Percentiles rank a stretch among this genome's conserved stretches.
phyloP scores from a whole-genome alignment of 2,113 vertebrate species.

The Setophaga petechia region DNA sequence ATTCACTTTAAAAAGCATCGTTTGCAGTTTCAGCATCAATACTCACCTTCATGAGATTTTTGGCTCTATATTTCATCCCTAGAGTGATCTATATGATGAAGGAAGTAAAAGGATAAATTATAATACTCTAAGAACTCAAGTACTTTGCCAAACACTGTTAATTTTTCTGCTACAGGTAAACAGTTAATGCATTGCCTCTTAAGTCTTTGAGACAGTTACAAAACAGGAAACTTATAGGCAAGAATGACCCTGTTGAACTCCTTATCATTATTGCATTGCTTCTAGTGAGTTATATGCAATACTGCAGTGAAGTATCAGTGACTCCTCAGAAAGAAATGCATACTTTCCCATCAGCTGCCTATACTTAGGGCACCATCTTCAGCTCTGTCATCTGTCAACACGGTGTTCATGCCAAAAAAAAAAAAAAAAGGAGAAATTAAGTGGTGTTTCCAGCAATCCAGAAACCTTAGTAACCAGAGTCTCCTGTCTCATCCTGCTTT shows the following conservation, averaged over 20 bases:
- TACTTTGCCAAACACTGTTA: neutral
- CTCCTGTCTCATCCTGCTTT: neutral
- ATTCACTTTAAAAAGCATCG: neutral
- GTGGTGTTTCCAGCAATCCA: neutral
- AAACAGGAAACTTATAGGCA: neutral
- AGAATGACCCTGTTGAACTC: neutral
- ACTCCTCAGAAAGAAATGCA: neutral
- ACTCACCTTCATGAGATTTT: neutral
- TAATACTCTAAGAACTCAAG: neutral
- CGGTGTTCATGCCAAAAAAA: neutral
- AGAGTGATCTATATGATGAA: neutral
- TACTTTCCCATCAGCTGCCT: neutral
- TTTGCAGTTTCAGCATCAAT: neutral
- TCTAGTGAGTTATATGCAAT: neutral
- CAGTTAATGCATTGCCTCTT: neutral
- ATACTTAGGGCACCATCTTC: neutral
- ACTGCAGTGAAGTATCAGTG: neutral
- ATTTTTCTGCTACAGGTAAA: neutral
- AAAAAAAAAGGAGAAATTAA: neutral
- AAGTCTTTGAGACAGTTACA: neutral
- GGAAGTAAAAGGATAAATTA: neutral
- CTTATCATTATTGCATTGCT: neutral
- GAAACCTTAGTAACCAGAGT: constrained; percentile 7
- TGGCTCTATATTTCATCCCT: neutral
- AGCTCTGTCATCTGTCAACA: constrained; percentile 23